Base-by-base conservation (phyloP, 2,888 invertebrate species). In the Nomada ferruginata region DNA sequence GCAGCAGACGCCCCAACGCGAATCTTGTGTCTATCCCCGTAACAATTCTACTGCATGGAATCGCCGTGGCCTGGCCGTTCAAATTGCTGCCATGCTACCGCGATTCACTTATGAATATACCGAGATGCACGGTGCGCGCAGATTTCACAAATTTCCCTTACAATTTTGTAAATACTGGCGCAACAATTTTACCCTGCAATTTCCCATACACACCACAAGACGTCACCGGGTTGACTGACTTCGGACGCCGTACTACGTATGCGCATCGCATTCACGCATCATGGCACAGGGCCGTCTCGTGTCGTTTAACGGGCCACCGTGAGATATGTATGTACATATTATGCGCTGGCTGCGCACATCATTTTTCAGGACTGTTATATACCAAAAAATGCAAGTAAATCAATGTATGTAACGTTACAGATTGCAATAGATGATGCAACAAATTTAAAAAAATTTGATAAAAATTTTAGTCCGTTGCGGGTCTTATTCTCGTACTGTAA, bases 161-260 rank as follows among this genome's bases (percentile, higher is more conserved):
- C 2, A 42, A 61, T 50, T 36, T 66, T 4, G 13, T 15, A 42
- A 52, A 63, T 29, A 60, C 64, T 47, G 50, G 44, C 55, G 55
- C 50, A 20, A 68, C 50, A 23, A 50, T 3, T 4, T 26, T 15
- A 57, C 50, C 55, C 10, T 52, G 9, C 36, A 9, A 36, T 36
- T 36, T 36, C 55, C 70, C 18, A 59, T n/a, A 23, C 68, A 11
- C 63, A 42, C 79, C 52, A 66, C 18, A 75, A 88, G 89, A 91
- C 92, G 92, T 91, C 93, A 91, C 92, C 91, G 93, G 91, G 93
- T 93, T 93, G 93, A 93, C 93, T 93, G 93, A 93, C 93, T 93
- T 91, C 85, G 89, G 85, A 86, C 88, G 68, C 87, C 79, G 90
- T 90, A 91, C 90, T 89, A 91, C 92, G 87, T 87, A 80, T 89